Evolutionary conservation across 2,888 invertebrate species (phyloP).

Genomic region (Polydrusus tereticollis): DNA sequence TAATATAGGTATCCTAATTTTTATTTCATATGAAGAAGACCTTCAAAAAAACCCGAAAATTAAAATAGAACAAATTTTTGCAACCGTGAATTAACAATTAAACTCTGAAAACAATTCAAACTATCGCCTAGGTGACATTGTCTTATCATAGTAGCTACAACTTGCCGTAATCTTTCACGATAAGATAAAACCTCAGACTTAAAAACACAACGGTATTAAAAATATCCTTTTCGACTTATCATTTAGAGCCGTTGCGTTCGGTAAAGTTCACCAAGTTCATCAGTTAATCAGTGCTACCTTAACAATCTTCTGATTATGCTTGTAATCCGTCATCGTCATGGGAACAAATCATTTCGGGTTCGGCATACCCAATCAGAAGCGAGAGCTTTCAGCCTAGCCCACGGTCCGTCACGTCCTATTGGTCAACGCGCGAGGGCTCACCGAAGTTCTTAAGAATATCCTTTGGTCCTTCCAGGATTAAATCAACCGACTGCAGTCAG

Average conservation of each 20-base stretch:
- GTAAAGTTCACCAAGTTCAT: constrained; percentile 21
- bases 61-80: not conserved
- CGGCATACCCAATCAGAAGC: constrained; percentile 20
- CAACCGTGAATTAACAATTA: not conserved
- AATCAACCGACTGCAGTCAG: constrained; percentile 52
- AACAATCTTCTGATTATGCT: constrained; percentile 36
- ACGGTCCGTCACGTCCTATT: constrained; percentile 16
- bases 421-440: constrained; percentile 18
- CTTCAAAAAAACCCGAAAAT: not conserved
- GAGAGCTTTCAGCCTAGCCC: constrained; percentile 9
- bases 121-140: constrained; percentile 18
- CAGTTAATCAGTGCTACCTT: constrained; percentile 21
- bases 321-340: constrained; percentile 31
- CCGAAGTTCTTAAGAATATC: constrained; percentile 28
- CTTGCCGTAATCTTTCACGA: constrained; percentile 30
- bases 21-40: not conserved
- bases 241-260: constrained; percentile 20
- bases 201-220: constrained; percentile 40
- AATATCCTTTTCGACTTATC: constrained; percentile 38
- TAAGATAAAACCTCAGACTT: constrained; percentile 43
- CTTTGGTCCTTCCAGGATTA: constrained; percentile 60
- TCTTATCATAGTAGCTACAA: constrained; percentile 40
- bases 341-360: constrained; percentile 30
- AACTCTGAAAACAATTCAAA: constrained; percentile 10
- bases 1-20: too few relatives aligned